These are phyloP conservation scores for Triplophysa yarkandensis DNA, from an alignment of 2,797 vertebrate genomes.

Conservation along the genomic window DNA sequence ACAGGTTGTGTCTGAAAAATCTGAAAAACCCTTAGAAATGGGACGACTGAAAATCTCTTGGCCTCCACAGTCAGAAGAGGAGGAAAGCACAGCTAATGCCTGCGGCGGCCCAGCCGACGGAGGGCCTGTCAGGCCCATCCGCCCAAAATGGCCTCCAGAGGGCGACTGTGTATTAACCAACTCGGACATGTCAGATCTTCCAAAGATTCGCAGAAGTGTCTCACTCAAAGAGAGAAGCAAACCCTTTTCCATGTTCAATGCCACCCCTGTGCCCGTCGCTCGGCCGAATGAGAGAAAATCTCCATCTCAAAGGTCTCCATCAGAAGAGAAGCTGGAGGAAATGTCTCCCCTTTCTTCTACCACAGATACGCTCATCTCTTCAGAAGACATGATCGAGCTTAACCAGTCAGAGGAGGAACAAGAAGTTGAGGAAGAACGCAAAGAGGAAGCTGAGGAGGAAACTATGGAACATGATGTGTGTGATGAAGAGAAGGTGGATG, in stretches of 20 bases:
- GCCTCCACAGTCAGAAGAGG: constrained; percentile 81
- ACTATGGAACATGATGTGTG: constrained; percentile 36
- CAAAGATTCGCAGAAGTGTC: constrained; percentile 78
- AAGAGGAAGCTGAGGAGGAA: constrained; percentile 50
- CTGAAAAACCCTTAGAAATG: constrained; percentile 82
- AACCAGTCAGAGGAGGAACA: constrained; percentile 50
- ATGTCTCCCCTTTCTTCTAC: constrained; percentile 12
- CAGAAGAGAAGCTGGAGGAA: constrained; percentile 62
- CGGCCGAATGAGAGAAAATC: constrained; percentile 56
- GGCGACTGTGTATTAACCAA: constrained; percentile 73
- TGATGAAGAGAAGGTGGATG: constrained; percentile 51
- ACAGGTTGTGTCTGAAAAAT: constrained; percentile 62
- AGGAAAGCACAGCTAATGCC: constrained; percentile 5
- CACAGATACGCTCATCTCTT: constrained; percentile 3
- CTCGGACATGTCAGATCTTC: constrained; percentile 76
- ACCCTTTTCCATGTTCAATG: constrained; percentile 73
- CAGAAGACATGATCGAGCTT: constrained; percentile 43
- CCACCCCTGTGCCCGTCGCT: neutral
- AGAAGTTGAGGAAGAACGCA: constrained; percentile 32
- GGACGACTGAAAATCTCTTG: constrained; percentile 91
- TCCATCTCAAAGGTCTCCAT: constrained; percentile 8
- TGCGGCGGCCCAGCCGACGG: constrained; percentile 61
- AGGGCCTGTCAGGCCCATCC: constrained; percentile 58
- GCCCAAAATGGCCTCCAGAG: constrained; percentile 83
- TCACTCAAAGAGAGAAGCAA: constrained; percentile 88